A percentile compares a stretch with the other conserved stretches of the same genome.
These are phyloP conservation scores for Strigamia crassipes DNA, from an alignment of 2,888 invertebrate species.

Conservation along the genomic window DNA sequence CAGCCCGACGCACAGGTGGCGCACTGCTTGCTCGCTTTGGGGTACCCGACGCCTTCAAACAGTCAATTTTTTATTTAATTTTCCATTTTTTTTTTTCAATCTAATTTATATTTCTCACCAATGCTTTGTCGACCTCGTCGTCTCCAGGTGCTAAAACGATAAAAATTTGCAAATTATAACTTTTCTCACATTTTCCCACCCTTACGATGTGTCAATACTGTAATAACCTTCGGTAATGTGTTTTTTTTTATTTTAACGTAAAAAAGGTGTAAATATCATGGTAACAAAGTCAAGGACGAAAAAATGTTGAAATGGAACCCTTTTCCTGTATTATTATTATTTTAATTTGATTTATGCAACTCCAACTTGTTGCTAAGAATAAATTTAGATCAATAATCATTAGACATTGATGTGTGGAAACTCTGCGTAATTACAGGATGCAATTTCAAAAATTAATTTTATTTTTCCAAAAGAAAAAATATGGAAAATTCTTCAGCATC, in stretches of 20 bases:
- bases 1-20: constrained; percentile 43
- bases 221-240: not conserved
- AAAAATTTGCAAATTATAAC: not conserved
- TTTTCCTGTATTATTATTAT: not conserved
- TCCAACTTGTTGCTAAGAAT: not conserved
- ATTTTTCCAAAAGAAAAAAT: not conserved
- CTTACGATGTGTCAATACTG: not conserved
- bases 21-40: constrained; percentile 46
- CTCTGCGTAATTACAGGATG: not conserved
- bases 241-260: no score
- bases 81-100: not conserved
- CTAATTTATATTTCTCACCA: not conserved
- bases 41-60: not conserved
- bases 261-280: not conserved
- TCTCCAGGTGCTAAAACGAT: not conserved
- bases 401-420: not conserved
- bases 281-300: not conserved
- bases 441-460: not conserved
- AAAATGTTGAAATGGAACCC: not conserved
- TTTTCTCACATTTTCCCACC: no score
- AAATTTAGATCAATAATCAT: not conserved
- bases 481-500: not conserved
- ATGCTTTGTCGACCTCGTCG: constrained; percentile 36
- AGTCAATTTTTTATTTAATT: not conserved
- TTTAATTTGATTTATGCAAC: not conserved